These are phyloP conservation scores for Corticium candelabrum DNA, from an alignment of 37 sponge, comb jelly and placozoan species.

Conservation along the genomic window DNA sequence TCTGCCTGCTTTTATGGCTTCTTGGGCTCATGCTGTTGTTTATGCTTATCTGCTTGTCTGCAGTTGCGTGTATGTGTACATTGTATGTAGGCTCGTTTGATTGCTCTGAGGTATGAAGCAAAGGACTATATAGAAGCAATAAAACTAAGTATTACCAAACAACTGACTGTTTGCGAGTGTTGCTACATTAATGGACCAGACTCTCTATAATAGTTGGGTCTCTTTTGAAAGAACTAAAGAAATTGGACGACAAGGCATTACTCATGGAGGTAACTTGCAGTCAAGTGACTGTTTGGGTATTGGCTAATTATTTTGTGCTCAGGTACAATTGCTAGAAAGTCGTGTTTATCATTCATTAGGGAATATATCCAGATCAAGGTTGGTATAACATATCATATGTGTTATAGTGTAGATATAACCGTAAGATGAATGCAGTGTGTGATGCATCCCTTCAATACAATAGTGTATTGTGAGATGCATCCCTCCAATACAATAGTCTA, in stretches of 20 bases:
- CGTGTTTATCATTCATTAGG: conserved; percentile 78
- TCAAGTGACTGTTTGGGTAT: not conserved
- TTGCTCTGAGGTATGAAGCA: conserved; percentile 55
- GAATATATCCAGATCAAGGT: conserved; percentile 70
- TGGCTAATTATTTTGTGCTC: not conserved
- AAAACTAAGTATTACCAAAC: no score
- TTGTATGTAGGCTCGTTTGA: conserved; percentile 38
- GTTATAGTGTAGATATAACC: no score
- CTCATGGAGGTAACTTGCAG: conserved; percentile 57
- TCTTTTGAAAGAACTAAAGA: conserved; percentile 87
- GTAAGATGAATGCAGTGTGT: no score
- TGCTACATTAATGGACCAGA: not conserved
- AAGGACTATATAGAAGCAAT: conserved; percentile 51
- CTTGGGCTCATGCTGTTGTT: not conserved
- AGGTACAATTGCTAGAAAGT: conserved; percentile 93
- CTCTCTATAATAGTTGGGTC: conserved; percentile 18
- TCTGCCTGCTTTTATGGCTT: no score
- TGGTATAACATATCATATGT: no score
- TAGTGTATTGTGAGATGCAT: no score
- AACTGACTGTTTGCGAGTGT: no score
- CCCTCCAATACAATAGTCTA: no score
- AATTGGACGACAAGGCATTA: conserved; percentile 92
- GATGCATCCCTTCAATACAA: no score
- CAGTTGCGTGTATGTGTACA: not conserved
- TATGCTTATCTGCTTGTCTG: not conserved